Base-by-base conservation (phyloP, 2,113 vertebrate species). In the Vimba vimba region DNA sequence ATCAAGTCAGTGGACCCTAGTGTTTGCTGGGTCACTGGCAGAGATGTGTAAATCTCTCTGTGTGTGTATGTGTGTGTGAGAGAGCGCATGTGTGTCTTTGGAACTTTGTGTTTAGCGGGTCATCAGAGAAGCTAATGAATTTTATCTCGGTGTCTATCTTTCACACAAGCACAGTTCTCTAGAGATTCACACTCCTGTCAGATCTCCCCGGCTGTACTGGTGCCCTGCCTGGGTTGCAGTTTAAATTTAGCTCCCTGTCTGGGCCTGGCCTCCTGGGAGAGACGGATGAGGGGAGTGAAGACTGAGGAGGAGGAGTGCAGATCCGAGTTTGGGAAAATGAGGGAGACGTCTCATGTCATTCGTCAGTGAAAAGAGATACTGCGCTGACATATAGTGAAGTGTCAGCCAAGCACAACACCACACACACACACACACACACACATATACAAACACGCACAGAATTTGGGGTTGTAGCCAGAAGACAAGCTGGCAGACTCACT, bases 71-170 rank as follows among this genome's bases (percentile, higher is more conserved):
- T 81, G 74, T 89, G 88, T 84, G 90, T 87, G 91, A 90, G 89
- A 91, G 91, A 86, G 88, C 85, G 71, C 89, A 90, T 90, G 88
- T 60, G 85, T 39, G 62, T 90, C 90, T 87, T 84, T 88, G 86
- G 77, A 77, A 79, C 91, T 77, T 43, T 83, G 88, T 95, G 95
- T 96, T 96, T 93, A 95, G 96, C 95, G 97, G 97, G 96, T 97
- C 96, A 98, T 95, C 93, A 91, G 96, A 95, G 96, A 95, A 97
- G 97, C 97, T 98, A 99, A 98, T 98, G 97, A 96, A 98, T 98
- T 99, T 98, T 96, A 97, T 99, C 96, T 97, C 89, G 75, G 79
- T 93, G 93, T 91, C 78, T 83, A 86, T 92, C 87, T 21, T 43
- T 45, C 73, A 76, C 68, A 69, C 71, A 57, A 77, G 71, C 36